Evolutionary conservation across 2,797 vertebrate genomes (phyloP).

Genomic region (Halcyon badia): DNA sequence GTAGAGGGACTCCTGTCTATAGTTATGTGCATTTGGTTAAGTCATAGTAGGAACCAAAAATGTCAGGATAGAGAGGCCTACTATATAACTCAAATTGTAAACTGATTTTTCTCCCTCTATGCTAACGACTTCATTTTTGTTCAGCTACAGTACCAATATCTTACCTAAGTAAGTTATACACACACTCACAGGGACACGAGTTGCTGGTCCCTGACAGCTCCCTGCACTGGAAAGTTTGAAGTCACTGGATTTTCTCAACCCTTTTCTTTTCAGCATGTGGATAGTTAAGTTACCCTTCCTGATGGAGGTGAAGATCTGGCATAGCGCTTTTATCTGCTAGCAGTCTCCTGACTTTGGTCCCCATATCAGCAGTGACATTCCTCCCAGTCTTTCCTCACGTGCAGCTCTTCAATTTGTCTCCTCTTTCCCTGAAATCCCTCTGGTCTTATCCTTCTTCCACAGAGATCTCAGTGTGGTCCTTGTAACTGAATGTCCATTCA

Average conservation of each 20-base stretch:
- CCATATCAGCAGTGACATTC: accelerated
- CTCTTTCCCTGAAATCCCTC: not conserved
- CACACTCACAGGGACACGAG: accelerated
- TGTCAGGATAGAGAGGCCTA: not conserved
- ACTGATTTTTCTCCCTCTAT: not conserved
- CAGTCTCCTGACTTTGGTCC: not conserved
- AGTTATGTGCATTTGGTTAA: not conserved
- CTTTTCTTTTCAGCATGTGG: not conserved
- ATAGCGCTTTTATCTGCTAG: not conserved
- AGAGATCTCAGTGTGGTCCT: not conserved
- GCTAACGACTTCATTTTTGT: not conserved
- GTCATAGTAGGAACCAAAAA: not conserved
- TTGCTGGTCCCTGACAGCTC: accelerated
- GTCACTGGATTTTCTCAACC: not conserved
- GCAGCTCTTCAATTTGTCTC: not conserved
- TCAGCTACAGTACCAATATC: not conserved
- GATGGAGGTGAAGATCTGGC: not conserved
- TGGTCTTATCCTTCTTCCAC: not conserved
- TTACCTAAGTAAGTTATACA: not conserved
- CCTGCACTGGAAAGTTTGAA: not conserved
- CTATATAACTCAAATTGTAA: not conserved
- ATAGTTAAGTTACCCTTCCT: not conserved
- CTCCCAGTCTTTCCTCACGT: not conserved
- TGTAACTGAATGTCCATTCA: not conserved
- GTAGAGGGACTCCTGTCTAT: not conserved